Base-by-base conservation (phyloP, 2,888 invertebrate species). In the Scelioninae gen. 1 region DNA sequence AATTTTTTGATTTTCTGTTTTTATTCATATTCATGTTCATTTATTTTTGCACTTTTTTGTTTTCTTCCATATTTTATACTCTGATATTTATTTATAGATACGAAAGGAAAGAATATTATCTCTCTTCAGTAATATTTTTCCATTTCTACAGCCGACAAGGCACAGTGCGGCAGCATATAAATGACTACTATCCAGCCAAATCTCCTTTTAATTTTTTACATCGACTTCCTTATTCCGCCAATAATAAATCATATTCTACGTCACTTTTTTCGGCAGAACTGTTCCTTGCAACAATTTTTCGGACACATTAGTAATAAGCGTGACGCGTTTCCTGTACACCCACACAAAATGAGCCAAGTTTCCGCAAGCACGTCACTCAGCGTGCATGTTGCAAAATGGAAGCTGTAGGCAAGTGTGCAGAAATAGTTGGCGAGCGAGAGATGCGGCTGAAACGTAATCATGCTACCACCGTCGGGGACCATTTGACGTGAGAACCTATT, bases 401-500 rank as follows among this genome's bases (percentile, higher is more conserved):
- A 45, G 62, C 51, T 43, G 32, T 29, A 23, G 68, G 31, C 10
- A 62, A 74, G 23, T 75, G 71, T 75, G 76, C 58, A 69, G 78
- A 79, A 84, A 81, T 82, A 83, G 83, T 83, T 79, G 74, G 77
- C 34, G 65, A 56, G 72, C 63, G 75, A 80, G 71, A 56, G 78
- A 77, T 74, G 76, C 49, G 66, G 76, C 68, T 66, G 81, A 83
- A 84, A 84, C 78, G 80, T 81, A 86, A 85, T 84, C 84, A 83
- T 63, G 74, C 62, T 65, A 65, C 68, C 65, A 74, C 72, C 65
- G 82, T 81, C 83, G 81, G 86, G 71, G 83, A 83, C 82, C 82
- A 83, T 86, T 87, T 84, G 86, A 86, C 83, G 85, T 76, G 84
- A 83, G 82, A 84, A 86, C 72, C 86, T 84, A 88, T 88, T 87